These are phyloP conservation scores for Eurytoma adleriae DNA, from an alignment of 2,888 invertebrate species.

Conservation along the genomic window DNA sequence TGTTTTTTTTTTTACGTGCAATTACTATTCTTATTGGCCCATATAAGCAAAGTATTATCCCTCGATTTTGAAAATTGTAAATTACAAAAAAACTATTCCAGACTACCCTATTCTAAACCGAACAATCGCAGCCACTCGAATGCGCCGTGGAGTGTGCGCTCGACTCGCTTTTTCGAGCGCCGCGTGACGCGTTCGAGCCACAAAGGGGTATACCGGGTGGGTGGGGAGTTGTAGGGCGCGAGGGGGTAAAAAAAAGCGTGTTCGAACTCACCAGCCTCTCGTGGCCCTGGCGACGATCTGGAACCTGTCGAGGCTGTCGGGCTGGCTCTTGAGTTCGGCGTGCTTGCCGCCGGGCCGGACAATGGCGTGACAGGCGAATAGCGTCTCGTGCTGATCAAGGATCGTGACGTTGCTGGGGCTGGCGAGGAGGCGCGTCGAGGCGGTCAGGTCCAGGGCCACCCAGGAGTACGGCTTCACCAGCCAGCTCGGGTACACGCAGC, in stretches of 20 bases:
- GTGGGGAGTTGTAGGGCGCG: too few species aligned
- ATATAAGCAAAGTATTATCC: too few species aligned
- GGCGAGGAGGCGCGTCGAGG: conserved; percentile 65
- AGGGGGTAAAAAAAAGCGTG: neutral
- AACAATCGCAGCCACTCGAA: too few species aligned
- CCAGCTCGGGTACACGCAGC: conserved; percentile 69
- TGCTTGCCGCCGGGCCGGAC: conserved; percentile 53
- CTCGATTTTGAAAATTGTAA: neutral
- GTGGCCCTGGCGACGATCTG: conserved; percentile 70
- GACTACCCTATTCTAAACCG: too few species aligned
- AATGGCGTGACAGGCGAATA: conserved; percentile 66
- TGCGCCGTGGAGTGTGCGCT: too few species aligned
- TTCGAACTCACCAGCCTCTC: conserved; percentile 68
- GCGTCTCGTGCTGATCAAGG: conserved; percentile 69
- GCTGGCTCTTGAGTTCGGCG: conserved; percentile 8
- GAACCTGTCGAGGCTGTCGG: conserved; percentile 62
- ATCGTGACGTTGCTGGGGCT: conserved; percentile 69
- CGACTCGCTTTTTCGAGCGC: too few species aligned
- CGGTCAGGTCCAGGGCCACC: conserved; percentile 69
- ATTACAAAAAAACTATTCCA: neutral
- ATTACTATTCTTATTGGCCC: too few species aligned
- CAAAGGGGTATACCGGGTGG: too few species aligned
- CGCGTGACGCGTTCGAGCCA: too few species aligned
- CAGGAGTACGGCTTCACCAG: conserved; percentile 67
- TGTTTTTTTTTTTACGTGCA: too few species aligned